A percentile compares a stretch with the other conserved stretches of the same genome.
phyloP scores from a whole-genome alignment of 2,113 vertebrate species.

The Actenoides hombroni region DNA sequence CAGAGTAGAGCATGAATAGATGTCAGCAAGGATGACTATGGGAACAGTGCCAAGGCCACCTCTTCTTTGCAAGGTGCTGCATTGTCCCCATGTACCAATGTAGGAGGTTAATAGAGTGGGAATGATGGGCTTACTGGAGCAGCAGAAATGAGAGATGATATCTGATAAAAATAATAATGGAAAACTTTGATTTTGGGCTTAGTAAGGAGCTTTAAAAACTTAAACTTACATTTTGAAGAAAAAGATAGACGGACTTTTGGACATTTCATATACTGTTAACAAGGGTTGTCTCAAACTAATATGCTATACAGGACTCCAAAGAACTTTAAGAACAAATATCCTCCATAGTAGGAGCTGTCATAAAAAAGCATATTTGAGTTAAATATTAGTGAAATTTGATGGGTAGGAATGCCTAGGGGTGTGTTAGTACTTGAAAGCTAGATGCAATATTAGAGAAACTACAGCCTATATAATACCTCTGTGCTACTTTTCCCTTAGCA shows the following conservation, averaged over 20 bases:
- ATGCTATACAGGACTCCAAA: background rate
- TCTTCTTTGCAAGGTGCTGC: background rate
- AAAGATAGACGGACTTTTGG: background rate
- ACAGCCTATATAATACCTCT: background rate
- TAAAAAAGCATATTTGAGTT: background rate
- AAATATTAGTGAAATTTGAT: background rate
- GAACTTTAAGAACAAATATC: background rate
- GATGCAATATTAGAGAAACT: background rate
- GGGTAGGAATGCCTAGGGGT: background rate
- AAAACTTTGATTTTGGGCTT: background rate
- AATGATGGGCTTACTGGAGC: background rate
- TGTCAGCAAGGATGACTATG: background rate
- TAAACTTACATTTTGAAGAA: background rate
- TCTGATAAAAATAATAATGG: background rate
- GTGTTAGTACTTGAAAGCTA: background rate
- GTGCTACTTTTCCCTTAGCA: background rate
- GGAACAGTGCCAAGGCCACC: background rate
- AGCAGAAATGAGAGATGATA: background rate
- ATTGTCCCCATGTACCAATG: accelerated
- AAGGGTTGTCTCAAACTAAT: background rate
- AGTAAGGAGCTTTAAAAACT: background rate
- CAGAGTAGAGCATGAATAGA: background rate
- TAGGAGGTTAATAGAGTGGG: background rate
- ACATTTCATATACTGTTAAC: background rate
- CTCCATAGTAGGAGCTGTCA: background rate